These are phyloP conservation scores for Lutraria rhynchaena DNA, from an alignment of 1,140 invertebrate genomes.

Conservation along the genomic window DNA sequence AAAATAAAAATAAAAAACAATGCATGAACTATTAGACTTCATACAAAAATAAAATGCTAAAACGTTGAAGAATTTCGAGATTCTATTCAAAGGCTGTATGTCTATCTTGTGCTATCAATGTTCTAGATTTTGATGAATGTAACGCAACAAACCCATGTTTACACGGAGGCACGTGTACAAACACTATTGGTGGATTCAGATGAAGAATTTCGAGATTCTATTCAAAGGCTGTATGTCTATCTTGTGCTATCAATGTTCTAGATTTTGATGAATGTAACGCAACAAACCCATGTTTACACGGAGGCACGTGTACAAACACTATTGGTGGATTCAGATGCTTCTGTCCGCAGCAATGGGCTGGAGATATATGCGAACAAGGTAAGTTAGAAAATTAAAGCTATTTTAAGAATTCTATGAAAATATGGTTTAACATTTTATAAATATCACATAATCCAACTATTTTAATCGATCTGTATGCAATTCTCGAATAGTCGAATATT, in stretches of 20 bases:
- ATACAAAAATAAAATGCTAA: too few relatives aligned
- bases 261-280: conserved; percentile 74
- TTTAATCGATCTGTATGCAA: neutral
- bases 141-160: conserved; percentile 69
- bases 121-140: conserved; percentile 76
- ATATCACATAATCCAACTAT: neutral
- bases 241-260: too few relatives aligned
- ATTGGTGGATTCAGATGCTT: conserved; percentile 69
- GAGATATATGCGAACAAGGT: conserved; percentile 64
- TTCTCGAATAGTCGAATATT: too few relatives aligned
- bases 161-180: conserved; percentile 73
- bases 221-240: too few relatives aligned
- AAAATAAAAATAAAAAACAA: too few relatives aligned
- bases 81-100: too few relatives aligned
- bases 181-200: conserved; percentile 70
- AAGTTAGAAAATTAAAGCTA: neutral
- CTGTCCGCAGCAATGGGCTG: conserved; percentile 70
- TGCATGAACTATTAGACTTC: too few relatives aligned
- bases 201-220: too few relatives aligned
- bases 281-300: conserved; percentile 73
- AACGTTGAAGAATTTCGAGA: too few relatives aligned
- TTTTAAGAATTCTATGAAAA: neutral
- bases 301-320: conserved; percentile 73
- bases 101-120: too few relatives aligned
- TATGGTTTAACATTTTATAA: neutral